Conservation (phyloP, 1,140 invertebrate species). For the Aphelinus atriplicis region DNA sequence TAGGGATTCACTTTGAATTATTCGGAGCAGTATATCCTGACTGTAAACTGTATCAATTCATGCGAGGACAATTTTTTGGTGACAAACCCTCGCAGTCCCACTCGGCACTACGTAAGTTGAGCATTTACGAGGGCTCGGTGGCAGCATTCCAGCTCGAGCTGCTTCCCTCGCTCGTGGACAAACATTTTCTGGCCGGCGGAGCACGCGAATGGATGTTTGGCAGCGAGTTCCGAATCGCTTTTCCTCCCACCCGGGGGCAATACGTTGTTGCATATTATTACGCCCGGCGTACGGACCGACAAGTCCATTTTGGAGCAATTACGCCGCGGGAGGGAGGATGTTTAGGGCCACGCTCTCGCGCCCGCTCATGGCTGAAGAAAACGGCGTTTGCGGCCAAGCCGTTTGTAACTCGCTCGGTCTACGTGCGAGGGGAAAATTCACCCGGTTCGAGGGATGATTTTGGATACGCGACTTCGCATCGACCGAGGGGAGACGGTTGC, state of each 20-base stretch:
- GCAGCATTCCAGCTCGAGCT: slow-evolving; percentile 28
- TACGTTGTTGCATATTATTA: slow-evolving; percentile 35
- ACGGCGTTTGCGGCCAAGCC: background rate
- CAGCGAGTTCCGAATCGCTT: background rate
- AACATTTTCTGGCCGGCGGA: slow-evolving; percentile 20
- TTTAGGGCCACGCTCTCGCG: too few relatives aligned
- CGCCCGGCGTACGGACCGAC: slow-evolving; percentile 4
- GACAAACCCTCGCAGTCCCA: too few relatives aligned
- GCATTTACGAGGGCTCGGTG: slow-evolving; percentile 31
- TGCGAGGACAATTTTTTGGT: too few relatives aligned
- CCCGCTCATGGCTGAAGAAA: background rate
- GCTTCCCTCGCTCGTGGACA: background rate
- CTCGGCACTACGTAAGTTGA: too few relatives aligned
- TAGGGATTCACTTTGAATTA: too few relatives aligned
- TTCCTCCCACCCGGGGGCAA: slow-evolving; percentile 6
- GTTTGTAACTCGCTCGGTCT: background rate
- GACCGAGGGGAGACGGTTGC: too few relatives aligned
- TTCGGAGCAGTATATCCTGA: too few relatives aligned
- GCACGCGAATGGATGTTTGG: slow-evolving; percentile 23
- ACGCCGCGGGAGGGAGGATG: background rate
- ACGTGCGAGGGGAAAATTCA: background rate
- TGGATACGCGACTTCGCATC: too few relatives aligned
- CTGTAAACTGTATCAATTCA: too few relatives aligned
- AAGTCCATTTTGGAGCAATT: slow-evolving; percentile 34
- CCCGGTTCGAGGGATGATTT: background rate